Evolutionary conservation across 2,113 vertebrate genomes (phyloP).

Genomic region (Climacteris rufus): DNA sequence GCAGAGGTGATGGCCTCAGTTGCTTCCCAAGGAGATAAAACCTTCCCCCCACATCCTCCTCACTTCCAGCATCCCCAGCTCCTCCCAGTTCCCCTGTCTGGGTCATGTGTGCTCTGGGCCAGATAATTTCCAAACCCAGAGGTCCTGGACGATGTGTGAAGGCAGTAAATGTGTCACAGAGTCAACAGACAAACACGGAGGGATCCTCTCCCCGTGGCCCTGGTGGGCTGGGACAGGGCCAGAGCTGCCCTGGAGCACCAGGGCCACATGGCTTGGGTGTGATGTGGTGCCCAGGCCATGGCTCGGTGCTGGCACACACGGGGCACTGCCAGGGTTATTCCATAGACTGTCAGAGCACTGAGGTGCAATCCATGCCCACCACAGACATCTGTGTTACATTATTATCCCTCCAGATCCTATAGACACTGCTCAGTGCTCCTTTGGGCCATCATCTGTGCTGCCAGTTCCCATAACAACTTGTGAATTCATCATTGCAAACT

Average conservation of each 20-base stretch:
- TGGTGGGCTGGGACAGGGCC: background rate
- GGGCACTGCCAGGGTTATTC: rapidly evolving
- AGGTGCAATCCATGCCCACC: background rate
- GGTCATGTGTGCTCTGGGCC: background rate
- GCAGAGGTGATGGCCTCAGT: background rate
- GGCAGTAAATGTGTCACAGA: too few species aligned
- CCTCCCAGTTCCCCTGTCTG: background rate
- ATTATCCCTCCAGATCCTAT: background rate
- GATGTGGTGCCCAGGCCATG: background rate
- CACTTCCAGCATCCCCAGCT: background rate
- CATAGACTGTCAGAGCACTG: too few species aligned
- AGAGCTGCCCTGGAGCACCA: background rate
- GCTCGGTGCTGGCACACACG: background rate
- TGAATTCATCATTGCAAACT: conserved; percentile 32
- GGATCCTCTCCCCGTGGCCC: background rate
- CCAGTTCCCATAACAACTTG: conserved; percentile 62
- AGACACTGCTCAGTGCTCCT: background rate
- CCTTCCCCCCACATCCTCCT: background rate
- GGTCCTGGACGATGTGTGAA: background rate
- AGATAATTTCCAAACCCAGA: background rate
- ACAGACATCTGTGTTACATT: background rate
- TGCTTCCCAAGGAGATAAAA: background rate
- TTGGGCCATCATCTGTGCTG: conserved; percentile 45
- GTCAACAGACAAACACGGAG: background rate
- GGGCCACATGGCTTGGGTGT: background rate